phyloP scores from a whole-genome alignment of 1,140 invertebrate species.

The Plutomurus gul region DNA sequence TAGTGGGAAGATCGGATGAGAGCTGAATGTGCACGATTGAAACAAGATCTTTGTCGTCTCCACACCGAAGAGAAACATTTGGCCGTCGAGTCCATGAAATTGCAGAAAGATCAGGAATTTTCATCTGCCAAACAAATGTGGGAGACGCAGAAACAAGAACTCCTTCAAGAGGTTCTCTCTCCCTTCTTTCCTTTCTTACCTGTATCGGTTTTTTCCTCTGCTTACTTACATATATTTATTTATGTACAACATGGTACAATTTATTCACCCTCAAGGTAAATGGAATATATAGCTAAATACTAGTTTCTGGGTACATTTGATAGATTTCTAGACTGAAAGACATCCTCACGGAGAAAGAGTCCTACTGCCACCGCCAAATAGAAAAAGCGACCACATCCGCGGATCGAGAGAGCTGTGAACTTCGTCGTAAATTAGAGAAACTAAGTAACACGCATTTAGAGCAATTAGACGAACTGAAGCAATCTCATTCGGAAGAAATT shows the following conservation, averaged over 20 bases:
- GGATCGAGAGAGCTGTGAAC: conserved; percentile 63
- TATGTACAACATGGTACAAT: no score
- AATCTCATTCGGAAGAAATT: conserved; percentile 64
- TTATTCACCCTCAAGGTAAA: no score
- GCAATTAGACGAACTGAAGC: conserved; percentile 64
- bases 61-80: conserved; percentile 65
- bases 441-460: conserved; percentile 63
- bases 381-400: conserved; percentile 62
- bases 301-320: conserved; percentile 31
- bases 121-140: conserved; percentile 61
- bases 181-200: neutral
- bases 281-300: neutral
- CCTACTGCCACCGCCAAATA: conserved; percentile 63
- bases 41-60: conserved; percentile 65
- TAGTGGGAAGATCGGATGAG: conserved; percentile 59
- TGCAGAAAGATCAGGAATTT: conserved; percentile 56
- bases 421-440: conserved; percentile 64
- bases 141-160: conserved; percentile 62
- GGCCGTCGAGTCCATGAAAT: conserved; percentile 61
- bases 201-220: no score
- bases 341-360: conserved; percentile 63
- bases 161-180: conserved; percentile 61
- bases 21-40: conserved; percentile 63
- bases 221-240: no score
- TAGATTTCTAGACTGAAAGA: conserved; percentile 64